Conservation (phyloP, 2,113 vertebrate genomes). For the Seriola quinqueradiata region DNA sequence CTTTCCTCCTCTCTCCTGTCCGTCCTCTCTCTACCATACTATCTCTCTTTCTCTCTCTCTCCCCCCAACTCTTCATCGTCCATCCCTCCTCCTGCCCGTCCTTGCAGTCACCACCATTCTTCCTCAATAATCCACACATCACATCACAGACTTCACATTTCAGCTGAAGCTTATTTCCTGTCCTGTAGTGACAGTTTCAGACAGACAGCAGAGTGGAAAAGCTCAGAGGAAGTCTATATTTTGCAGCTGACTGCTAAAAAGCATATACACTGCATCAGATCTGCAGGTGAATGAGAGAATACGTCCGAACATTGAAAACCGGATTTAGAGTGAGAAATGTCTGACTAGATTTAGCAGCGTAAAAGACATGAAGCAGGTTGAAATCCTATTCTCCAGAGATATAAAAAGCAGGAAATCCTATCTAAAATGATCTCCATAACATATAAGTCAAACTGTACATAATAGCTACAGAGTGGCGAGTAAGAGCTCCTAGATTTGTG, state of each 20-base stretch:
- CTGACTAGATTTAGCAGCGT: neutral
- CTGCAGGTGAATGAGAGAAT: neutral
- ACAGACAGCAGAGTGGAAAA: neutral
- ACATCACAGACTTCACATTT: slow-evolving; percentile 17
- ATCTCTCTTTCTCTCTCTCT: neutral
- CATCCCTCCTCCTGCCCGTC: neutral
- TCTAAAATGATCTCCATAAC: neutral
- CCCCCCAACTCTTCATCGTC: neutral
- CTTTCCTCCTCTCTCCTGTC: slow-evolving; percentile 8
- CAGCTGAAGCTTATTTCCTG: slow-evolving; percentile 28
- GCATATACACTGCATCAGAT: neutral
- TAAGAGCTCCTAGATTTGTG: neutral
- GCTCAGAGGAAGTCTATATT: neutral
- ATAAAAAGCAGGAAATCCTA: neutral
- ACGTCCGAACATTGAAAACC: neutral
- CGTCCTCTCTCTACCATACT: neutral
- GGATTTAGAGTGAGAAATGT: neutral
- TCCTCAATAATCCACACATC: slow-evolving; percentile 26
- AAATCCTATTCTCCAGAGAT: neutral
- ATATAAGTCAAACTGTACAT: neutral
- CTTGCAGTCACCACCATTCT: slow-evolving; percentile 21
- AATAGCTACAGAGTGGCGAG: neutral
- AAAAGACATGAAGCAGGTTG: neutral
- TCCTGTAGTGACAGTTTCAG: slow-evolving; percentile 5
- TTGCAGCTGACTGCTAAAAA: neutral